Base-by-base conservation (phyloP, 1,140 invertebrate species). In the Potamilus streckersoni region DNA sequence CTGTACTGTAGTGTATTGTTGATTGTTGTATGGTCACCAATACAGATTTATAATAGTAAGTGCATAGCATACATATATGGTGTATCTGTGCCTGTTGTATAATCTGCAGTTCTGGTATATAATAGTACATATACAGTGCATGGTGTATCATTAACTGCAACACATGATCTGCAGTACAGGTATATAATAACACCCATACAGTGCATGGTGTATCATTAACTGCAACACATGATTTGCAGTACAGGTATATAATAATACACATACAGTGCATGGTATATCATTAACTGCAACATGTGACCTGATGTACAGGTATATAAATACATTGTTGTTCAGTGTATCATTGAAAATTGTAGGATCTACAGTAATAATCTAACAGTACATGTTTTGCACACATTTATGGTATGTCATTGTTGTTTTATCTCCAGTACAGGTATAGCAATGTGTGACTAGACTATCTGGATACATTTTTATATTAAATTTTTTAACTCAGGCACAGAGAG, bases 401-500 rank as follows among this genome's bases (percentile, higher is more conserved):
- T 27, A 62, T 62, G 58, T 13, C 11, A 60, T 69, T 70, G 20
- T 55, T 56, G 20, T 20, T 2, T 19, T 23, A 56, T 70, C 56
- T 62, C n/a, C 61, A 56, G 62, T 16, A 60, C 16, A 20, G 27
- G 23, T 14, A n/a, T 31, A 14, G 3, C 5, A 11, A 55, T 67
- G 15, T 13, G 71, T 16, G 17, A n/a, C 55, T 19, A 20, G 61
- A 19, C 65, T n/a, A 13, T 31, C 38, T 49, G 6, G 38, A 49
- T 49, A 49, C 38, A 49, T 49, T 49, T 49, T 62, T 56, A 12
- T 58, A 13, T 38, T 57, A 62, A 17, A 31, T 11, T 38, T 55
- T 72, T 58, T 65, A 23, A 79, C 74, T 55, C 60, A 81, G 75
- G 74, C 85, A 60, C 86, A 86, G 71, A 66, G 83, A 61, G 79